Percentiles rank a stretch among this genome's conserved stretches.
phyloP scores from a whole-genome alignment of 2,888 invertebrate species.

The Phengaris arion region DNA sequence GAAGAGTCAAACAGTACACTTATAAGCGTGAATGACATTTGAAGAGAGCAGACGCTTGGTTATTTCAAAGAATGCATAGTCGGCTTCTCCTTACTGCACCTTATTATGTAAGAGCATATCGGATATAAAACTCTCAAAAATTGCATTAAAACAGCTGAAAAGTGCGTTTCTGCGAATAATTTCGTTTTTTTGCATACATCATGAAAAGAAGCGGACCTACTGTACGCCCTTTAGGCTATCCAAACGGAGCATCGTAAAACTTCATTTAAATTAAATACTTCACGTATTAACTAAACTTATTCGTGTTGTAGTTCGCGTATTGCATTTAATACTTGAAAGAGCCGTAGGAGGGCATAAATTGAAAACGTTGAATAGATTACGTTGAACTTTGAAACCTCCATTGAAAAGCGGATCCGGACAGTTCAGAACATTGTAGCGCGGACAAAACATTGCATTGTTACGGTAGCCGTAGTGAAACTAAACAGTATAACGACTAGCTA shows the following conservation, averaged over 20 bases:
- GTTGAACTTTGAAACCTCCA: constrained; percentile 33
- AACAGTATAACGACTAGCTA: constrained; percentile 13
- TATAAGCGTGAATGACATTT: constrained; percentile 15
- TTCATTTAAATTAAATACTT: neutral
- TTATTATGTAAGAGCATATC: constrained; percentile 3
- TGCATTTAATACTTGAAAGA: constrained; percentile 8
- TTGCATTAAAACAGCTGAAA: neutral
- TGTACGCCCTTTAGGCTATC: neutral
- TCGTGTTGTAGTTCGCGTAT: neutral
- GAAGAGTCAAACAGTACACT: constrained; percentile 24
- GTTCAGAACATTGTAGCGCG: constrained; percentile 39
- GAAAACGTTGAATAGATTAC: constrained; percentile 30
- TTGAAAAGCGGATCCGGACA: constrained; percentile 40
- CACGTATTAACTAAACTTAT: neutral
- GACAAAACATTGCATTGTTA: constrained; percentile 43
- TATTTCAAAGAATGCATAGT: constrained; percentile 8
- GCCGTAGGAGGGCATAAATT: constrained; percentile 28
- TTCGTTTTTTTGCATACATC: neutral
- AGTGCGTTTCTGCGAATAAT: neutral
- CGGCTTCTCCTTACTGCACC: neutral
- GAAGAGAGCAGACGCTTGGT: neutral
- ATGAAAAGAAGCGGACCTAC: neutral
- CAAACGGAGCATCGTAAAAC: constrained; percentile 1
- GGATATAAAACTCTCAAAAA: neutral
- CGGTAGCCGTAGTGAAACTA: constrained; percentile 33